Evolutionary conservation across 2,113 vertebrate genomes (phyloP), one percentile per base, ranked within the genome.

Genomic region (Mastomys coucha): DNA sequence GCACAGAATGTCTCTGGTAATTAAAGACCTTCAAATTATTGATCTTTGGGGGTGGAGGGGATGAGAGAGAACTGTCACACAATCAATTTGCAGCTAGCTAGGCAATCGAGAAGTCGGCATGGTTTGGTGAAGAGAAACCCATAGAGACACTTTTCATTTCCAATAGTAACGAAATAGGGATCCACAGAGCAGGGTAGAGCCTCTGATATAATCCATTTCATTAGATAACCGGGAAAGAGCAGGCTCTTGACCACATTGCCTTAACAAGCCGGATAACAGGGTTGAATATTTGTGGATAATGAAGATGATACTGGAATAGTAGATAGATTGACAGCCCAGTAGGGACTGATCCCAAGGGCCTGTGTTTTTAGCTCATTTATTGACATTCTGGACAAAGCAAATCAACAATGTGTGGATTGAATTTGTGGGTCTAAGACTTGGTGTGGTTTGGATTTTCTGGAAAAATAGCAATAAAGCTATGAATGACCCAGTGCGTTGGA

Each of bases 401-500:
- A 96, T 94, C 51, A 97, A 97, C 88, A 97, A 96, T 96, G 82
- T 96, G 97, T 95, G 87, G 95, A 94, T 97, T 93, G 72, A 80
- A 92, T 97, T 97, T 97, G 89, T 91, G 87, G 94, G n/a, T 84
- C 93, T 91, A 69, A 93, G 96, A 90, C 96, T 90, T 96, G 72
- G 80, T 94, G 85, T 95, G 96, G 94, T 96, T 96, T 96, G 89
- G 84, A 95, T 80, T 96, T 97, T 97, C 93, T 96, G 97, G 94
- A 96, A 97, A 96, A 96, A 96, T 89, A 91, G 69, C 80, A 97
- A 93, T 89, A 89, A 97, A 96, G 69, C 87, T 93, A 91, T 94
- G 94, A 96, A 89, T 96, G 95, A 96, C 91, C 80, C 36, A 89
- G 49, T 91, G 75, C 82, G 51, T 93, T 96, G 91, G 94, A 93